Conservation (phyloP, 2,797 vertebrate species). For the Pelochelys cantorii region DNA sequence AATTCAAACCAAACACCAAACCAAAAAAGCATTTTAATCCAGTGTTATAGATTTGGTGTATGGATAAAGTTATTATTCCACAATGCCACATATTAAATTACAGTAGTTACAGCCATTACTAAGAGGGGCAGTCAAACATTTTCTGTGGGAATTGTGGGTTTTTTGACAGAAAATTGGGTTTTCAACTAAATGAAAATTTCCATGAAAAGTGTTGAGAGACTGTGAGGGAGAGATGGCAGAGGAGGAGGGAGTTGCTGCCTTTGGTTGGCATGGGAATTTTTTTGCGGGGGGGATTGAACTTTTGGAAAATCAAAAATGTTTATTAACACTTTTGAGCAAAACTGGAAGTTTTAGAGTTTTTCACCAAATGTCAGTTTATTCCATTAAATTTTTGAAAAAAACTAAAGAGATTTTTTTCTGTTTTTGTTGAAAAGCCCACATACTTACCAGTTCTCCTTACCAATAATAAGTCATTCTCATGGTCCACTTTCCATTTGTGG, state of each 20-base stretch:
- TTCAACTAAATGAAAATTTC: not conserved
- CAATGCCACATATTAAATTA: not conserved
- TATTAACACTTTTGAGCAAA: not conserved
- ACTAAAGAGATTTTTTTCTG: not conserved
- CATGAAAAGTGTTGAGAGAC: not conserved
- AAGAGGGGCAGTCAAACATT: not conserved
- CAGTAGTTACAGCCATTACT: not conserved
- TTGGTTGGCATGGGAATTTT: not conserved
- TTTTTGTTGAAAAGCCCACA: not conserved
- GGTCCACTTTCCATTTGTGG: not conserved
- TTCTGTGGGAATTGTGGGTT: not conserved
- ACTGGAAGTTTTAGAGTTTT: not conserved
- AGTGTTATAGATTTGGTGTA: not conserved
- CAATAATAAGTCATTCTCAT: conserved; percentile 27
- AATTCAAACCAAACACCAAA: not conserved
- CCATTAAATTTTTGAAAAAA: not conserved
- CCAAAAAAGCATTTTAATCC: not conserved
- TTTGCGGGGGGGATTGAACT: not conserved
- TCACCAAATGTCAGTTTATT: not conserved
- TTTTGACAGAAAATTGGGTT: not conserved
- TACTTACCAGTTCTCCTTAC: not conserved
- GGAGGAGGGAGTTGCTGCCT: not conserved
- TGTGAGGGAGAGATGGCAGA: no score
- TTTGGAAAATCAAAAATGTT: not conserved
- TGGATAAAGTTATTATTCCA: not conserved